Percentiles rank a stretch among this genome's conserved stretches.
Conservation (phyloP, 1,140 invertebrate species). For the Apis cerana region DNA sequence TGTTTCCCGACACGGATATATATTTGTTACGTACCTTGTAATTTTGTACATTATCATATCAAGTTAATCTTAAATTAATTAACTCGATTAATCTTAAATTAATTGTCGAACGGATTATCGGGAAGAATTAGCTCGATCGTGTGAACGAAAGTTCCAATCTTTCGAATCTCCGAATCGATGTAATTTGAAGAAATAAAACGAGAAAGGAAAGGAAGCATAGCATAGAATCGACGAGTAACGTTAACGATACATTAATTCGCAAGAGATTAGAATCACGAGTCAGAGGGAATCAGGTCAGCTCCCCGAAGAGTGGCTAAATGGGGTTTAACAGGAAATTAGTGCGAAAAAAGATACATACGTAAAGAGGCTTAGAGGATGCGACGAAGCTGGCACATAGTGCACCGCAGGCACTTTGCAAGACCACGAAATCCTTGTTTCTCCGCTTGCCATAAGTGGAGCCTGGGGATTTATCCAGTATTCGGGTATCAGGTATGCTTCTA, state of each 20-base stretch:
- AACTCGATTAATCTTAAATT: neutral
- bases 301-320: neutral
- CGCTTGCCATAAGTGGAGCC: neutral
- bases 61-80: neutral
- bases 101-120: neutral
- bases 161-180: neutral
- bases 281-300: conserved; percentile 29
- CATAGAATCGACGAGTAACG: neutral
- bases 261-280: neutral
- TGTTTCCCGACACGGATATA: neutral
- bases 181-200: neutral
- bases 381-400: conserved; percentile 53
- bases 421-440: conserved; percentile 42
- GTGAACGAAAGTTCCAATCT: neutral
- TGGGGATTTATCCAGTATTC: conserved; percentile 39
- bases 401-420: conserved; percentile 31
- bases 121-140: neutral
- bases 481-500: conserved; percentile 28
- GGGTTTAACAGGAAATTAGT: neutral
- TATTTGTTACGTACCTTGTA: neutral
- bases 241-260: conserved; percentile 1
- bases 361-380: conserved; percentile 59
- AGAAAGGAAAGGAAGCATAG: neutral
- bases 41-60: neutral
- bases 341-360: conserved; percentile 40